phyloP scores from a whole-genome alignment of 2,113 vertebrate species.

The Ammodytes marinus region DNA sequence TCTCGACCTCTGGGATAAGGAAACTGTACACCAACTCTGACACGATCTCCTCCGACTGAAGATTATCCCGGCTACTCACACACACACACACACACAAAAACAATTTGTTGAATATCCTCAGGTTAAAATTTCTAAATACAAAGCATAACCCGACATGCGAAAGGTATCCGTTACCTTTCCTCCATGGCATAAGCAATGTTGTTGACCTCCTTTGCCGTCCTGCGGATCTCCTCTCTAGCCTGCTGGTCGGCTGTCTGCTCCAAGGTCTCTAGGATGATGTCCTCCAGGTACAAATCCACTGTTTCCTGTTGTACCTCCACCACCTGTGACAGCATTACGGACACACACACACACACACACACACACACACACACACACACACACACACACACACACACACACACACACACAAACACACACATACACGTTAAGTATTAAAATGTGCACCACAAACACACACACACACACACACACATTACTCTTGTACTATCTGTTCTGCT shows the following conservation, averaged over 20 bases:
- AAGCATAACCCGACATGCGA: not conserved
- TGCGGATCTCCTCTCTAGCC: constrained; percentile 90
- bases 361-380: constrained; percentile 21
- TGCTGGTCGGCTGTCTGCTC: constrained; percentile 89
- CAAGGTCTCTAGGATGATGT: constrained; percentile 87
- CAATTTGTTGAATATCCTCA: not conserved
- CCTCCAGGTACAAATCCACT: constrained; percentile 93
- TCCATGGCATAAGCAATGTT: constrained; percentile 90
- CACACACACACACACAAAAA: constrained; percentile 36
- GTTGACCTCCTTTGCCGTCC: constrained; percentile 89
- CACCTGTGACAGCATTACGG: constrained; percentile 81
- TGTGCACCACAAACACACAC: not conserved
- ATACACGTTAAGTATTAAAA: not conserved
- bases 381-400: not conserved
- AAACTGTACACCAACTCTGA: constrained; percentile 94
- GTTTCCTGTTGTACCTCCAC: constrained; percentile 91
- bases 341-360: constrained; percentile 13
- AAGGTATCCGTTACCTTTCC: constrained; percentile 78
- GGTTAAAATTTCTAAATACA: not conserved
- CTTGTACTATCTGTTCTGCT: not conserved
- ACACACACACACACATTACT: not conserved
- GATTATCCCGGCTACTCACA: constrained; percentile 81
- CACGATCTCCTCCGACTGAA: constrained; percentile 94
- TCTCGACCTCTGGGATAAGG: constrained; percentile 92
- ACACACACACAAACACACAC: constrained; percentile 16